These are phyloP conservation scores for Lutraria lutraria DNA, from an alignment of 2,888 invertebrate species.

Conservation along the genomic window DNA sequence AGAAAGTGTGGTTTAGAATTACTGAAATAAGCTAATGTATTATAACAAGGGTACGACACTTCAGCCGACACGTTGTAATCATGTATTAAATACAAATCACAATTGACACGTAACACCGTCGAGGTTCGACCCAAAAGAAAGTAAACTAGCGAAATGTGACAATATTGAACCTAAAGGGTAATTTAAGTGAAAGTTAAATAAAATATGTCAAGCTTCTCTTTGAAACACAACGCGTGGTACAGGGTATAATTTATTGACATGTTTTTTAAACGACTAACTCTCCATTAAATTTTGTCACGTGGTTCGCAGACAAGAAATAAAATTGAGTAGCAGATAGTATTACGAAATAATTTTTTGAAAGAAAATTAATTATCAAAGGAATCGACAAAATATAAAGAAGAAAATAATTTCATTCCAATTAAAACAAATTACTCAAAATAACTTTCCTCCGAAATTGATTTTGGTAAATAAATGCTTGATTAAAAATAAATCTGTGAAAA, in stretches of 20 bases:
- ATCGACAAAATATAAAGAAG: too few relatives aligned
- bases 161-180: not conserved
- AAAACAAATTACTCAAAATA: too few relatives aligned
- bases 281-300: not conserved
- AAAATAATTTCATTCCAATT: too few relatives aligned
- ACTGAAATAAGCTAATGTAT: not conserved
- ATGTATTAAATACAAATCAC: constrained; percentile 27
- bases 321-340: not conserved
- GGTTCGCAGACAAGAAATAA: not conserved
- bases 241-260: not conserved
- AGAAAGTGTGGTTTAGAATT: not conserved
- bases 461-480: too few relatives aligned
- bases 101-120: constrained; percentile 32
- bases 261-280: not conserved
- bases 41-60: not conserved
- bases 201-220: not conserved
- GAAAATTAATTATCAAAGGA: not conserved
- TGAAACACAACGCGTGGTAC: not conserved
- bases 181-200: not conserved
- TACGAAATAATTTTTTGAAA: not conserved
- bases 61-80: constrained; percentile 30
- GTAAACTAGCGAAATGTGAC: constrained; percentile 18
- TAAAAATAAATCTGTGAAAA: too few relatives aligned
- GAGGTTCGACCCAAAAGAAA: constrained; percentile 1
- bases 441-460: too few relatives aligned